Evolutionary conservation across 2,888 invertebrate genomes (phyloP).

Genomic region (Punctoribates punctum): DNA sequence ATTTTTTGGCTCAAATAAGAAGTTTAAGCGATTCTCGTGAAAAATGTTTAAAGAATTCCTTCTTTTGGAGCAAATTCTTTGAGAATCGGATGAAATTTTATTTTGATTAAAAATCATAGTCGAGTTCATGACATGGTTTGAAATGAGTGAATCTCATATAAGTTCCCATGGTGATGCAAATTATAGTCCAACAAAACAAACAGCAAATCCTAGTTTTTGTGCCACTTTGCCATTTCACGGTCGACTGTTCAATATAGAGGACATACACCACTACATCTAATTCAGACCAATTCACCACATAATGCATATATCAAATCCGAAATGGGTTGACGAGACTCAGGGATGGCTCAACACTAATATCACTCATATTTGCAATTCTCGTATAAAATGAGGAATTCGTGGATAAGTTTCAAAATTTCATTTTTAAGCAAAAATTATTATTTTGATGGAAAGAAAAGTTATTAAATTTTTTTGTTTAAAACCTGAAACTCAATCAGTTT

Average conservation of each 20-base stretch:
- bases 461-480: too few species aligned
- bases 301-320: too few species aligned
- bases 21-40: not conserved
- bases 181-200: slow-evolving; percentile 35
- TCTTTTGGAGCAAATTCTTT: not conserved
- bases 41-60: not conserved
- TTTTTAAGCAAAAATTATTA: too few species aligned
- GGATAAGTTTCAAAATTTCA: too few species aligned
- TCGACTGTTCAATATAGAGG: slow-evolving; percentile 31
- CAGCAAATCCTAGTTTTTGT: slow-evolving; percentile 32
- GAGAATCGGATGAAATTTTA: not conserved
- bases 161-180: slow-evolving; percentile 36
- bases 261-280: not conserved
- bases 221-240: slow-evolving; percentile 38
- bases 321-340: too few species aligned
- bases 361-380: too few species aligned
- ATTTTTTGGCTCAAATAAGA: not conserved
- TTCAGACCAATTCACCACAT: not conserved
- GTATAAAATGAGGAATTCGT: too few species aligned
- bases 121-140: slow-evolving; percentile 35
- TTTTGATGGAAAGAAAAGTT: too few species aligned
- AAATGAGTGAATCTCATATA: slow-evolving; percentile 20
- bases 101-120: slow-evolving; percentile 15
- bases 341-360: too few species aligned
- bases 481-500: too few species aligned